These are phyloP conservation scores for Catagonus wagneri DNA, from an alignment of 2,113 vertebrate species.

Conservation along the genomic window DNA sequence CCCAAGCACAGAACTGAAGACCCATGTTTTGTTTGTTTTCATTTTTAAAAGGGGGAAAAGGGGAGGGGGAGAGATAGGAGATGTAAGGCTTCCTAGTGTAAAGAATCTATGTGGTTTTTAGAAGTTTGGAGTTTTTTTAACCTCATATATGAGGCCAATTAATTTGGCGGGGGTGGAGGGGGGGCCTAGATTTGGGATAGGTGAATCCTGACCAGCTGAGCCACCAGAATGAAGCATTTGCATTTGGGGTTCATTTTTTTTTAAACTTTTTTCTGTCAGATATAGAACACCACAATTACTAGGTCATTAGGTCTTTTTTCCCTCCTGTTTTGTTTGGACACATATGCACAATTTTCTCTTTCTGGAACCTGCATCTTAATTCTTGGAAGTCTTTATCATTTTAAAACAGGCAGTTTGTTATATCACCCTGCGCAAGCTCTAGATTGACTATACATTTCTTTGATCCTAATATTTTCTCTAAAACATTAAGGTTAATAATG, in stretches of 20 bases:
- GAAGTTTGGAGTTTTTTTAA: constrained; percentile 66
- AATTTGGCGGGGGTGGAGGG: constrained; percentile 77
- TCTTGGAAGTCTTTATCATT: constrained; percentile 86
- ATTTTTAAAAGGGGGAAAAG: constrained; percentile 52
- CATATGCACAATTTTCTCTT: constrained; percentile 82
- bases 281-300: constrained; percentile 76
- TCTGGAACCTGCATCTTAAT: constrained; percentile 83
- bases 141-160: constrained; percentile 81
- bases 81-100: constrained; percentile 79
- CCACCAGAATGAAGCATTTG: constrained; percentile 73
- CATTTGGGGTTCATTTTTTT: constrained; percentile 55
- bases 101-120: constrained; percentile 82
- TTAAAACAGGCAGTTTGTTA: constrained; percentile 84
- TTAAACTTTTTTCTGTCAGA: constrained; percentile 59
- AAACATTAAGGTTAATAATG: constrained; percentile 79
- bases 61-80: constrained; percentile 23
- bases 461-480: constrained; percentile 27
- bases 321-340: constrained; percentile 82
- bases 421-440: constrained; percentile 77
- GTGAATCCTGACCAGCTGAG: constrained; percentile 77
- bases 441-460: constrained; percentile 78
- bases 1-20: constrained; percentile 77
- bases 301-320: constrained; percentile 70
- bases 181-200: constrained; percentile 74
- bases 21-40: constrained; percentile 70